phyloP scores from a whole-genome alignment of 2,888 invertebrate genomes.

The Euclidia mi region DNA sequence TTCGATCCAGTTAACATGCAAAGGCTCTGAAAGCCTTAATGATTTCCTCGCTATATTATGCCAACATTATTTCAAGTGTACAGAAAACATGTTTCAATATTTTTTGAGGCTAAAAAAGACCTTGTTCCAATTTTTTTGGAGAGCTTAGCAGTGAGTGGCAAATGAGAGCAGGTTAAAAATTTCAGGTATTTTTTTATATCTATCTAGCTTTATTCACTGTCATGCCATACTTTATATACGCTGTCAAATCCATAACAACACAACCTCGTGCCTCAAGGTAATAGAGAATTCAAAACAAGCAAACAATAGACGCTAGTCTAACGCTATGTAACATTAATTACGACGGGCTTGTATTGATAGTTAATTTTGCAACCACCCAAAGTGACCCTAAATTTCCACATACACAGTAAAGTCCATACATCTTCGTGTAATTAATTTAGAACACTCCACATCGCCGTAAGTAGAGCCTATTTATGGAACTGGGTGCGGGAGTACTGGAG shows the following conservation, averaged over 20 bases:
- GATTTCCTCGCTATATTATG: constrained; percentile 39
- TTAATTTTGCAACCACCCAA: not conserved
- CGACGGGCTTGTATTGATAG: no score
- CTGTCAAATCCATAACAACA: no score
- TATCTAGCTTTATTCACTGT: no score
- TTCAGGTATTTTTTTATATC: no score
- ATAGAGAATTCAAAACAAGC: no score
- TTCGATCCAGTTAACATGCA: not conserved
- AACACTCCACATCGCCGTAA: constrained; percentile 15
- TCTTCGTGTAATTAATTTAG: constrained; percentile 25
- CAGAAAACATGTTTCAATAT: constrained; percentile 42
- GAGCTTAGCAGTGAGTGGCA: constrained; percentile 56
- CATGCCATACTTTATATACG: no score
- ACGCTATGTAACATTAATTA: no score
- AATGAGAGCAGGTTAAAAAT: constrained; percentile 67
- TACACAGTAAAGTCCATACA: not conserved
- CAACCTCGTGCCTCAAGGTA: no score
- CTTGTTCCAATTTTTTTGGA: constrained; percentile 61
- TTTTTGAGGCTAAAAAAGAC: constrained; percentile 47
- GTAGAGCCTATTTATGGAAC: constrained; percentile 24
- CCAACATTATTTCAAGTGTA: constrained; percentile 48
- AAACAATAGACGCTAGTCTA: no score
- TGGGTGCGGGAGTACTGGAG: constrained; percentile 13
- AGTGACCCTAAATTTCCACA: constrained; percentile 17
- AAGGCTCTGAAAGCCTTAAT: constrained; percentile 31